phyloP scores from a whole-genome alignment of 2,113 vertebrate species.

The Lathamus discolor region DNA sequence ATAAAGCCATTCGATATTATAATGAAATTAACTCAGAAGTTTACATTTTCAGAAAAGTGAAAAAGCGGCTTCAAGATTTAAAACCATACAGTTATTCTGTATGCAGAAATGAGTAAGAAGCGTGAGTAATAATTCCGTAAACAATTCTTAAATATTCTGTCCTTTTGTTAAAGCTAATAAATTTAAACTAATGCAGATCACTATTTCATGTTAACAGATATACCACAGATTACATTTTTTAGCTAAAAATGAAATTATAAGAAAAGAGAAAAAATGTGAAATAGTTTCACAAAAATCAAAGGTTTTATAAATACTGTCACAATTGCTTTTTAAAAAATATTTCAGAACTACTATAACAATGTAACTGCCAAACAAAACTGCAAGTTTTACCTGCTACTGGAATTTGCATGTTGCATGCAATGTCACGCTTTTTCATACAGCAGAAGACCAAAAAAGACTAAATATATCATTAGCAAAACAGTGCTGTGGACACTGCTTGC shows the following conservation, averaged over 20 bases:
- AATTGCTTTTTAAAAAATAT: not conserved
- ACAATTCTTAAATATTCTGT: not conserved
- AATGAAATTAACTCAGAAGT: not conserved
- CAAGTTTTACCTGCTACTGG: not conserved
- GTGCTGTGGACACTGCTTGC: not conserved
- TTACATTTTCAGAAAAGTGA: not conserved
- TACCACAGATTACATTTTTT: not conserved
- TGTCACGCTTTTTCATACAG: not conserved
- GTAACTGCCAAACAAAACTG: not conserved
- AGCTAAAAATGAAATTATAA: not conserved
- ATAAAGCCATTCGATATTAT: not conserved
- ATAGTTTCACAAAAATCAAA: not conserved
- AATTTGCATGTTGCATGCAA: not conserved
- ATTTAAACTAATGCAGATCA: not conserved
- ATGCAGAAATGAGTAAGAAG: not conserved
- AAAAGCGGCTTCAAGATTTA: not conserved
- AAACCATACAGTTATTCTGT: not conserved
- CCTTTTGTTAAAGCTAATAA: not conserved
- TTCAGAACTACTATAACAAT: not conserved
- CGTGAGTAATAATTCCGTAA: not conserved
- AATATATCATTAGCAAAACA: not conserved
- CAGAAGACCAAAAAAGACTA: not conserved
- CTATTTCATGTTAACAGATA: not conserved
- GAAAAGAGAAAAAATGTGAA: not conserved
- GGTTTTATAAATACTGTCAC: not conserved